A percentile compares a stretch with the other conserved stretches of the same genome.
Conservation (phyloP, 1,140 invertebrate genomes). For the Sinella curviseta region DNA sequence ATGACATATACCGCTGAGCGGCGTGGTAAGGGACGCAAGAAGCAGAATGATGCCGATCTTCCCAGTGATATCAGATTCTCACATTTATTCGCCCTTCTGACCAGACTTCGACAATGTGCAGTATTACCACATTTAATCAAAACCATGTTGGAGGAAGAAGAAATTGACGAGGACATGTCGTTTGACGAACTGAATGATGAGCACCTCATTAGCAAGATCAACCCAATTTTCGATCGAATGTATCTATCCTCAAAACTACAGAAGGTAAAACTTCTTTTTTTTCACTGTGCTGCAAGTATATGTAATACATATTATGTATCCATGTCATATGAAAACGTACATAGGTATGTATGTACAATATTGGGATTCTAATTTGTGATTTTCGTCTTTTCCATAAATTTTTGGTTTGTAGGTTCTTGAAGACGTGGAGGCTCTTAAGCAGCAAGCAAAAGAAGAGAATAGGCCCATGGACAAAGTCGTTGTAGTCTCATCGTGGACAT, state of each 20-base stretch:
- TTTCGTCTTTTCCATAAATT: too few relatives aligned
- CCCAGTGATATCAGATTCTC: neutral
- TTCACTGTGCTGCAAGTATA: too few relatives aligned
- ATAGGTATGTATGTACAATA: too few relatives aligned
- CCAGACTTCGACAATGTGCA: conserved; percentile 84
- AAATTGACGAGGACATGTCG: conserved; percentile 50
- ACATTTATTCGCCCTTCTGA: conserved; percentile 75
- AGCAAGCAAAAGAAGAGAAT: conserved; percentile 23
- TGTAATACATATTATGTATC: too few relatives aligned
- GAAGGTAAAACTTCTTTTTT: conserved; percentile 58
- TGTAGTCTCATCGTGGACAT: conserved; percentile 85
- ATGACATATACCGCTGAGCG: neutral
- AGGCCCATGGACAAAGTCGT: conserved; percentile 68
- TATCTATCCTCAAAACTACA: conserved; percentile 53
- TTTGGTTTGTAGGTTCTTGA: conserved; percentile 59
- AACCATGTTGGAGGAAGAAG: conserved; percentile 53
- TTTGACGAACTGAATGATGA: conserved; percentile 54
- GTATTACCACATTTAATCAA: conserved; percentile 81
- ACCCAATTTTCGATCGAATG: conserved; percentile 70
- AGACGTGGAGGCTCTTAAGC: conserved; percentile 62
- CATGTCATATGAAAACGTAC: too few relatives aligned
- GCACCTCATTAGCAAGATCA: conserved; percentile 60
- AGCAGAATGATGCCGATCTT: neutral
- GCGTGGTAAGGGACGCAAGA: neutral
- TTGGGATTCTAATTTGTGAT: neutral